Base-by-base conservation (phyloP, 2,797 vertebrate genomes). In the Sebastes vulpes region DNA sequence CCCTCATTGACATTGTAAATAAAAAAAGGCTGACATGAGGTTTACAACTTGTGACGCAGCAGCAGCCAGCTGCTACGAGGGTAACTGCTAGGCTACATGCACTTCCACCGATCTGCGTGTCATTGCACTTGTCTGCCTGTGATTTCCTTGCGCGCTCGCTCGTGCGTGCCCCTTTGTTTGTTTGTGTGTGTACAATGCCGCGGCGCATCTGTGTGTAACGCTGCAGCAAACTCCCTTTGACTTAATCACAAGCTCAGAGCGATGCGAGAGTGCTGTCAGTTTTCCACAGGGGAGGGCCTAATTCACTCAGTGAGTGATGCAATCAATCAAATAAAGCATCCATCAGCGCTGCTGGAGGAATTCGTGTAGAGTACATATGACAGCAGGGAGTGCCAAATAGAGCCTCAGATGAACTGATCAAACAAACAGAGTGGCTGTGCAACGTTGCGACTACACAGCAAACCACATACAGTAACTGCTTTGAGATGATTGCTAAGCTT, bases 281-380 rank as follows among this genome's bases (percentile, higher is more conserved):
- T 94, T 92, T 93, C 89, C 94, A 93, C 92, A 90, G 86, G 94
- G 92, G 92, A 95, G 85, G 91, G 90, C 70, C 91, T 95, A 95
- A 95, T 94, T 94, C 94, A 93, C 91, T 92, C 92, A 86, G 86
- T 90, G 93, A 95, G 94, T 94, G 92, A 95, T 93, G 91, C 93
- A 93, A 93, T 96, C 94, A 94, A 93, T 95, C 95, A 95, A 92
- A 94, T 89, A 89, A 91, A 89, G 88, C 89, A 92, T 94, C 95
- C 91, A 93, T 94, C 93, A 91, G 82, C 75, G 28, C 83, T 91
- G 92, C 71, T 81, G 86, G 84, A 90, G 92, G 89, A 91, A 93
- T 94, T 92, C 83, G 90, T 90, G 84, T 74, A 86, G 89, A 90
- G 90, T 87, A 92, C 90, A 89, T 85, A 92, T 89, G 90, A 92